Conservation (phyloP, 2,113 vertebrate genomes). For the Helogale parvula region DNA sequence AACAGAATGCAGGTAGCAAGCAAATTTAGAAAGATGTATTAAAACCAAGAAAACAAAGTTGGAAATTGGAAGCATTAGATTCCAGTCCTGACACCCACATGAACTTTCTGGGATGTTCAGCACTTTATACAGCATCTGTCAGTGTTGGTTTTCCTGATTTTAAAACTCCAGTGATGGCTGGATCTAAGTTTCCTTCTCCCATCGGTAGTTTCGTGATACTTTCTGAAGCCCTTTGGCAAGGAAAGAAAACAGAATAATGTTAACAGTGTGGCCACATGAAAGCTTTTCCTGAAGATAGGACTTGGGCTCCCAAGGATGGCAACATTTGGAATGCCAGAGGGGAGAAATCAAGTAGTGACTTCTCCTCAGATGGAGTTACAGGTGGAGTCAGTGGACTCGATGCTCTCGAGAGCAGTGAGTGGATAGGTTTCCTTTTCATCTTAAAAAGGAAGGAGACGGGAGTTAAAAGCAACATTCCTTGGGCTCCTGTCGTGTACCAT, state of each 20-base stretch:
- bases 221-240: slow-evolving; percentile 49
- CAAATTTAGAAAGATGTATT: neutral
- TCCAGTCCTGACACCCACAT: neutral
- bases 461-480: neutral
- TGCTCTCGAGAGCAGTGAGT: neutral
- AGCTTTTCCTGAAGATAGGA: slow-evolving; percentile 48
- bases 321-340: neutral
- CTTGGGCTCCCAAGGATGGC: neutral
- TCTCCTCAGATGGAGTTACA: neutral
- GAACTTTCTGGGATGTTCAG: neutral
- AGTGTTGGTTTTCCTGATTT: slow-evolving; percentile 23
- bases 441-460: neutral
- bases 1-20: neutral
- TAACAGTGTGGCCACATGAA: neutral
- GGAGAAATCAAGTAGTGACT: neutral
- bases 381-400: neutral
- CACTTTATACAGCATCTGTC: neutral
- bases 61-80: neutral
- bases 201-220: neutral
- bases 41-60: neutral
- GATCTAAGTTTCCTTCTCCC: slow-evolving; percentile 31
- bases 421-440: neutral
- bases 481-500: fast-evolving
- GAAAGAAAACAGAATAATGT: slow-evolving; percentile 17
- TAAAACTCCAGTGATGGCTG: neutral